phyloP scores from a whole-genome alignment of 2,113 vertebrate genomes.

The Carettochelys insculpta region DNA sequence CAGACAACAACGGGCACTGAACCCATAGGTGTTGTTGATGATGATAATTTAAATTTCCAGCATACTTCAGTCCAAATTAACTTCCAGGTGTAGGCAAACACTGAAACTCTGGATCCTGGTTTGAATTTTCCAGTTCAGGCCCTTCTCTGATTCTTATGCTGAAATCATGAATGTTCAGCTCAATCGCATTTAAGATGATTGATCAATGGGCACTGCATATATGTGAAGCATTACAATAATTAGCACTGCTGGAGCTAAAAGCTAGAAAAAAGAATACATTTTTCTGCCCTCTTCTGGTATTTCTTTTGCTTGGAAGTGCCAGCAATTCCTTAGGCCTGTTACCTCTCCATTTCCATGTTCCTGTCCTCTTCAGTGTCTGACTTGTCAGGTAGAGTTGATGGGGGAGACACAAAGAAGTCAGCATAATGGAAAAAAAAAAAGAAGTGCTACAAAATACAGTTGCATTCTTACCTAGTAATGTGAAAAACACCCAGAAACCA shows the following conservation, averaged over 20 bases:
- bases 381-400: not conserved
- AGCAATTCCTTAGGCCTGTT: not conserved
- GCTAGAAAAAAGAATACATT: not conserved
- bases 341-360: not conserved
- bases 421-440: conserved; percentile 18
- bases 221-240: not conserved
- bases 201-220: not conserved
- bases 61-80: too few relatives aligned
- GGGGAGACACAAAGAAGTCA: not conserved
- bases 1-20: too few relatives aligned
- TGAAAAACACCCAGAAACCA: not conserved
- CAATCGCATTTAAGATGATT: not conserved
- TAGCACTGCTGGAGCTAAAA: not conserved
- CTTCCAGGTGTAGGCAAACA: too few relatives aligned
- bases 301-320: not conserved
- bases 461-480: not conserved
- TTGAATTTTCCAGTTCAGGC: not conserved
- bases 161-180: not conserved
- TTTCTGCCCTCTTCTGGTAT: not conserved
- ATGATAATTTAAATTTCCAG: too few relatives aligned
- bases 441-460: not conserved
- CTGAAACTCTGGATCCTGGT: rapidly evolving
- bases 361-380: not conserved
- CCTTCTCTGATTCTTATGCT: not conserved
- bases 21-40: too few relatives aligned